These are phyloP conservation scores for Neotoma lepida DNA, from an alignment of 2,113 vertebrate species.

Conservation along the genomic window DNA sequence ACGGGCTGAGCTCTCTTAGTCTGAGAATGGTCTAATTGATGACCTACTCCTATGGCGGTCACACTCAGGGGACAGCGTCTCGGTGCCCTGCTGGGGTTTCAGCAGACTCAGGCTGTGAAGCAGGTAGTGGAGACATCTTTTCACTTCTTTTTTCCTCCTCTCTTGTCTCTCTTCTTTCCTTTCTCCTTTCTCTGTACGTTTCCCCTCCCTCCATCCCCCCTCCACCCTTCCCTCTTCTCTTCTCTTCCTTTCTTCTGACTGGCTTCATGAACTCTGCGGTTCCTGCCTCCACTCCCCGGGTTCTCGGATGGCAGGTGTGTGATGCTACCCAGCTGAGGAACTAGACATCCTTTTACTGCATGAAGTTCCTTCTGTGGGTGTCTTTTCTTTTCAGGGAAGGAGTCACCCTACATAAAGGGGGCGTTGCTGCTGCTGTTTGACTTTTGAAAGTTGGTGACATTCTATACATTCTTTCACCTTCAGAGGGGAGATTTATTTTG, in stretches of 20 bases:
- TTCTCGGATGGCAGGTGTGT: not conserved
- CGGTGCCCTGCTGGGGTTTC: not conserved
- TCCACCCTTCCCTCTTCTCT: no score
- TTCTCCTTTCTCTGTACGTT: not conserved
- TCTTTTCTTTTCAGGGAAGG: constrained; percentile 21
- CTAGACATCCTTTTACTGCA: not conserved
- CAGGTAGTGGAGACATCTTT: not conserved
- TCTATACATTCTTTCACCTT: constrained; percentile 45
- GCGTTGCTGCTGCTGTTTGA: not conserved
- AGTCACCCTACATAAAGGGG: not conserved
- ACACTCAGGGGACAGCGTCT: not conserved
- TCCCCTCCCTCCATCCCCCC: no score
- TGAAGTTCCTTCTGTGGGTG: constrained; percentile 8
- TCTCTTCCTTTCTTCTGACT: no score
- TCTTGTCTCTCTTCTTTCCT: not conserved
- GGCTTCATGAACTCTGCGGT: not conserved
- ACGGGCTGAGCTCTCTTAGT: not conserved
- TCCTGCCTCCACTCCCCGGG: not conserved
- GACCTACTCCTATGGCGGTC: not conserved
- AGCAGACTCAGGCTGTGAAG: not conserved
- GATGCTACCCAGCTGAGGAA: not conserved
- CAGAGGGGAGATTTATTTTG: constrained; percentile 65
- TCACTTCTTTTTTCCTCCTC: not conserved
- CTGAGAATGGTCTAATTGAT: not conserved
- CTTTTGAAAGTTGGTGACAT: constrained; percentile 50